Conservation (phyloP, 2,113 vertebrate genomes). For the Phaethon lepturus region DNA sequence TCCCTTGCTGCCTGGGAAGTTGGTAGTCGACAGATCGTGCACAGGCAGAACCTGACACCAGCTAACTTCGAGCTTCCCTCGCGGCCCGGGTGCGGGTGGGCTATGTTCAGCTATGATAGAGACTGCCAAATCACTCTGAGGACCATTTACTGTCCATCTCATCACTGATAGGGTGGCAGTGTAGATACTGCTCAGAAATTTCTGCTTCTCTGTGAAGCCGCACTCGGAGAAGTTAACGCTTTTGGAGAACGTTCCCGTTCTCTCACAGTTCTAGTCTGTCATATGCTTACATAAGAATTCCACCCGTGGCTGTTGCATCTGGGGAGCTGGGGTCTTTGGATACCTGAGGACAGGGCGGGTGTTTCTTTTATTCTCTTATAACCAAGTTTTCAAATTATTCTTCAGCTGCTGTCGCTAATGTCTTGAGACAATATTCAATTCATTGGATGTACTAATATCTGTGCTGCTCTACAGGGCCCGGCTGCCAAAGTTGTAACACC, state of each 20-base stretch:
- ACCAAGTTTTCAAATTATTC: neutral
- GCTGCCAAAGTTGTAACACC: slow-evolving; percentile 14
- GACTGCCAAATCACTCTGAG: neutral
- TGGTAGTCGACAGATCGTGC: neutral
- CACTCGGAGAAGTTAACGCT: accelerated
- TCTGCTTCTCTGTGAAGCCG: neutral
- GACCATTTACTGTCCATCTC: neutral
- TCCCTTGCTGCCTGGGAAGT: neutral
- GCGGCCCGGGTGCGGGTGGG: neutral
- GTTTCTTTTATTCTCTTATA: neutral
- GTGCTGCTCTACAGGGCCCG: neutral
- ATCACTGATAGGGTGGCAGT: neutral
- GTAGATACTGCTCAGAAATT: neutral
- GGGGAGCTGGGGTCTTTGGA: neutral
- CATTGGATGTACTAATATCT: neutral
- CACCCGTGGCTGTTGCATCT: neutral
- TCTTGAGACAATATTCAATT: slow-evolving; percentile 2
- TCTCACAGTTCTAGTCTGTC: neutral
- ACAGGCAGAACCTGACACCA: neutral
- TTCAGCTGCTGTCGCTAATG: neutral
- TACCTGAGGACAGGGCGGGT: neutral
- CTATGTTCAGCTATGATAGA: neutral
- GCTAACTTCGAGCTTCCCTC: neutral
- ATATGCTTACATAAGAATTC: neutral
- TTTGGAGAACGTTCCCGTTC: neutral